Percentiles rank a stretch among this genome's conserved stretches.
Evolutionary conservation across 2,888 invertebrate genomes (phyloP).

Genomic region (Silvanus unidentatus): DNA sequence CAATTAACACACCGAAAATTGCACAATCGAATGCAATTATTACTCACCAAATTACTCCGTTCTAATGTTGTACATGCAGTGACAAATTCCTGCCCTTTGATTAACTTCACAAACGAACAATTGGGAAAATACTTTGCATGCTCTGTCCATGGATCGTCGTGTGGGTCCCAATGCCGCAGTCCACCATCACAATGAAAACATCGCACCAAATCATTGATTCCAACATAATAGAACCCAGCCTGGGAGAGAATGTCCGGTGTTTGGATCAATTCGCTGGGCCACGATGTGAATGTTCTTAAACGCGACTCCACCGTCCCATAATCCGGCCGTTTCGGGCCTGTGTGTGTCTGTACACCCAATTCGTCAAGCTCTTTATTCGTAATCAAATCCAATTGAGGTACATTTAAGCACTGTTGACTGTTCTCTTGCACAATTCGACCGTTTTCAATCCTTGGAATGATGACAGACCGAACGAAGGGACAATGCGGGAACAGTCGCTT

Average conservation of each 20-base stretch:
- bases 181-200: slow-evolving; percentile 96
- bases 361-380: slow-evolving; percentile 47
- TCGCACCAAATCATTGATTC: slow-evolving; percentile 68
- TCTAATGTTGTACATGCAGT: slow-evolving; percentile 41
- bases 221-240: slow-evolving; percentile 85
- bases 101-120: slow-evolving; percentile 76
- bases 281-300: slow-evolving; percentile 63
- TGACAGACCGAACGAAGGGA: slow-evolving; percentile 49
- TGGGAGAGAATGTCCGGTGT: slow-evolving; percentile 70
- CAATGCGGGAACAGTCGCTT: slow-evolving; percentile 57
- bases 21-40: neutral
- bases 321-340: slow-evolving; percentile 59
- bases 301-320: slow-evolving; percentile 65
- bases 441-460: slow-evolving; percentile 36
- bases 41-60: slow-evolving; percentile 31
- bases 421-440: slow-evolving; percentile 16
- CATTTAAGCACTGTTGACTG: slow-evolving; percentile 24
- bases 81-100: slow-evolving; percentile 76
- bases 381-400: slow-evolving; percentile 27
- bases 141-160: slow-evolving; percentile 89
- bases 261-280: slow-evolving; percentile 73
- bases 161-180: slow-evolving; percentile 80
- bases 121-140: slow-evolving; percentile 91
- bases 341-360: slow-evolving; percentile 56
- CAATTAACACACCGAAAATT: too few species aligned